Conservation (phyloP, 2,113 vertebrate genomes). For the Cyanistes caeruleus region DNA sequence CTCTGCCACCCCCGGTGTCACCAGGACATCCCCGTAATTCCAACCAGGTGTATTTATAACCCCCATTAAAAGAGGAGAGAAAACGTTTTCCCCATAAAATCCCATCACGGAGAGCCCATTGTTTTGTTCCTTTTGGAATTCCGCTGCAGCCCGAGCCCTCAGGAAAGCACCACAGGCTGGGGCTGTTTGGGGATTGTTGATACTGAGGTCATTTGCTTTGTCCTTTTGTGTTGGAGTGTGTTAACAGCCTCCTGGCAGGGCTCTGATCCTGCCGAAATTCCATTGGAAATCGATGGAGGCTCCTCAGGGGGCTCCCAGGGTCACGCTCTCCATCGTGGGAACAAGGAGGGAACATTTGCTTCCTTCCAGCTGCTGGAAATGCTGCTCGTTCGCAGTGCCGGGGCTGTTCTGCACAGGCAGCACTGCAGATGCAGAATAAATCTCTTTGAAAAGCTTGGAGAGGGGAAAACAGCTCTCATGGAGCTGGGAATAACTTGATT, state of each 20-base stretch:
- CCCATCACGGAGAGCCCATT: rapidly evolving
- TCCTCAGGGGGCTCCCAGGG: not conserved
- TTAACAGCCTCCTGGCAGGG: not conserved
- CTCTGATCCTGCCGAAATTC: not conserved
- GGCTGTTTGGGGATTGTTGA: not conserved
- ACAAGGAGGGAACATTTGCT: not conserved
- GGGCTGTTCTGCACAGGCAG: not conserved
- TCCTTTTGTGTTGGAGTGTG: not conserved
- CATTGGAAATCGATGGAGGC: not conserved
- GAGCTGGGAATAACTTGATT: not conserved
- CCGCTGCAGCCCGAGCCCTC: rapidly evolving
- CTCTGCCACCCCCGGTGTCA: rapidly evolving
- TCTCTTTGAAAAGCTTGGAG: not conserved
- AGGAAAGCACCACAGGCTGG: rapidly evolving
- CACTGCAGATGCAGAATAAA: not conserved
- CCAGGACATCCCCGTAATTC: rapidly evolving
- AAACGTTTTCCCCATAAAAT: rapidly evolving
- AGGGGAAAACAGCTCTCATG: not conserved
- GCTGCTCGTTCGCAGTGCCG: not conserved
- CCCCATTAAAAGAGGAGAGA: not conserved
- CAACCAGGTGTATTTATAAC: not conserved
- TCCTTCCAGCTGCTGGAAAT: not conserved
- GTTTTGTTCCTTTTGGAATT: rapidly evolving
- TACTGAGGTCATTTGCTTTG: not conserved
- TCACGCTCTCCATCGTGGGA: not conserved